phyloP scores from a whole-genome alignment of 2,113 vertebrate genomes.

The Arizona elegans region DNA sequence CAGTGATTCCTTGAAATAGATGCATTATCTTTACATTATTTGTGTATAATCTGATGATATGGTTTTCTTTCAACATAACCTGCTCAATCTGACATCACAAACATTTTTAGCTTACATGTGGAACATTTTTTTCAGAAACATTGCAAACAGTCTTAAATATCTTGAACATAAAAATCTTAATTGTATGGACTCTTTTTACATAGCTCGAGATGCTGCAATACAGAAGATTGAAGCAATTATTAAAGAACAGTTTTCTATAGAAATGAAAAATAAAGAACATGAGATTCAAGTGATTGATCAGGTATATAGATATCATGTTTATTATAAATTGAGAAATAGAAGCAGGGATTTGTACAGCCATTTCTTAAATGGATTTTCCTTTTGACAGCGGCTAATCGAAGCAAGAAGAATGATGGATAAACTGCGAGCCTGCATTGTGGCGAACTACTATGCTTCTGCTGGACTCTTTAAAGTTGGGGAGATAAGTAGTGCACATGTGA shows the following conservation, averaged over 20 bases:
- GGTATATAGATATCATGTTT: constrained; percentile 70
- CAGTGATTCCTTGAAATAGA: not conserved
- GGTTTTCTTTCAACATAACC: not conserved
- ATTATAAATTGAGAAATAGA: not conserved
- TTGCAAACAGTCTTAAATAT: constrained; percentile 7
- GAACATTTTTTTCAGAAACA: not conserved
- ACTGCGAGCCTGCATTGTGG: constrained; percentile 94
- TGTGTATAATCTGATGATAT: not conserved
- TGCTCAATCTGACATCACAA: not conserved
- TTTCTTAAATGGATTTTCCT: not conserved
- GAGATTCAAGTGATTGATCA: constrained; percentile 98
- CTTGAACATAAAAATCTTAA: not conserved
- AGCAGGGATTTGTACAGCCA: not conserved
- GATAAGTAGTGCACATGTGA: constrained; percentile 66
- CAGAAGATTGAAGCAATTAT: constrained; percentile 97
- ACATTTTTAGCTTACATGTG: not conserved
- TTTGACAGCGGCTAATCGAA: constrained; percentile 86
- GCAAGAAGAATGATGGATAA: constrained; percentile 99
- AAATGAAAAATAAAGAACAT: constrained; percentile 98
- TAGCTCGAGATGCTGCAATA: constrained; percentile 91
- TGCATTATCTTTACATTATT: not conserved
- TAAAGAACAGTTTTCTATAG: constrained; percentile 91
- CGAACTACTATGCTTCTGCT: constrained; percentile 93
- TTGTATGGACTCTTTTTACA: constrained; percentile 42
- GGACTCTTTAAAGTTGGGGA: constrained; percentile 87